phyloP scores from a whole-genome alignment of 2,113 vertebrate genomes.

The Tamias sibiricus region DNA sequence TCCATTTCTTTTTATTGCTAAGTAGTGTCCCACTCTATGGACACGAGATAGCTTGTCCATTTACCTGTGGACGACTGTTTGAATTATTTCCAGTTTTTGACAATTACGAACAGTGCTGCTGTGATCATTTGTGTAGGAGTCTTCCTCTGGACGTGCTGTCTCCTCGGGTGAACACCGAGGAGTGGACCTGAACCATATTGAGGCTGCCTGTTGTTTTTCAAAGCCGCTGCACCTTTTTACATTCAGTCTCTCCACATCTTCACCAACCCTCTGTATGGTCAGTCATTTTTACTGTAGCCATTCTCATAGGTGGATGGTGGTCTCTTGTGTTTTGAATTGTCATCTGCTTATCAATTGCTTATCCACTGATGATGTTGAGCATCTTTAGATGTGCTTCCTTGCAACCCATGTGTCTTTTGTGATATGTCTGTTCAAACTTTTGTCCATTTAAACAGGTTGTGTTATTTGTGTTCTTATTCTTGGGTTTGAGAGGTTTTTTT shows the following conservation, averaged over 20 bases:
- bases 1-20: neutral
- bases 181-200: neutral
- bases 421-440: neutral
- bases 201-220: neutral
- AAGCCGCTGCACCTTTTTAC: accelerated
- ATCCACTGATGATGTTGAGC: neutral
- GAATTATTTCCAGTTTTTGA: neutral
- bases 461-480: neutral
- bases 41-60: accelerated
- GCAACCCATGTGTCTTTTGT: neutral
- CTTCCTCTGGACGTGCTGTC: neutral
- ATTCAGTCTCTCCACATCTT: accelerated
- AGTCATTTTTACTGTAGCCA: neutral
- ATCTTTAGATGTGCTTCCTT: neutral
- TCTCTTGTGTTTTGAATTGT: neutral
- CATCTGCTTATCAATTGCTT: neutral
- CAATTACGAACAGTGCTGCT: neutral
- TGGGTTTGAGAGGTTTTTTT: neutral
- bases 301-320: neutral
- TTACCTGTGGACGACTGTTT: neutral
- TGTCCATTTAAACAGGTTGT: neutral
- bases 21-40: neutral
- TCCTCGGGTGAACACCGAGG: neutral
- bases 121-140: accelerated
- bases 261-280: neutral